Base-by-base conservation (phyloP, 2,888 invertebrate genomes). In the Molanna angustata region DNA sequence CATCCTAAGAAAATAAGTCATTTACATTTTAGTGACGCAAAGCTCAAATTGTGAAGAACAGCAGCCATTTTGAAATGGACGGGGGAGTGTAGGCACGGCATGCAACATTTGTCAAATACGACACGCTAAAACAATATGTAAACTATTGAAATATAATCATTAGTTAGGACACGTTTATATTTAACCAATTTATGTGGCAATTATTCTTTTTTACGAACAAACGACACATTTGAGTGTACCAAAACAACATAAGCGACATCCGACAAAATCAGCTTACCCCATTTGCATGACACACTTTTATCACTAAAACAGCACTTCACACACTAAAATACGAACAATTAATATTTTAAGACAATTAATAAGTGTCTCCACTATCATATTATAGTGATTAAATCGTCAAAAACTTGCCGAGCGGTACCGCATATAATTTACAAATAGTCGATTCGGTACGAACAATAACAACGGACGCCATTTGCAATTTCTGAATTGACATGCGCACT, bases 391-490 rank as follows among this genome's bases (percentile, higher is more conserved):
- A 72, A 75, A 69, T 71, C 70, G 72, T 73, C 76, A 74, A 78
- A 80, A 80, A 80, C 73, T 74, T 74, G 71, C 73, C 76, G 77
- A 76, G 81, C 80, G 80, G 79, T 78, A 78, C 74, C 79, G 80
- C 81, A 82, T 81, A 80, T 79, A 80, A 74, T 76, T 78, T 79
- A 79, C 77, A 82, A 82, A 82, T 82, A 81, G 79, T 79, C 80
- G 80, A 79, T 79, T 88, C 88, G 86, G 88, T 88, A 88, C 89
- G 88, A 93, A 94, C 93, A 94, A 94, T 92, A 94, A 94, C 93
- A 94, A 92, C 90, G 86, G 91, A 88, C 92, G 94, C 94, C 94
- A 94, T 94, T 94, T 93, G 91, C 90, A 91, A 90, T 92, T 86
- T 85, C 81, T 82, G 82, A 82, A 80, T 76, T 83, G 83, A 82